phyloP scores from a whole-genome alignment of 2,113 vertebrate species.

The Gracilinanus agilis region DNA sequence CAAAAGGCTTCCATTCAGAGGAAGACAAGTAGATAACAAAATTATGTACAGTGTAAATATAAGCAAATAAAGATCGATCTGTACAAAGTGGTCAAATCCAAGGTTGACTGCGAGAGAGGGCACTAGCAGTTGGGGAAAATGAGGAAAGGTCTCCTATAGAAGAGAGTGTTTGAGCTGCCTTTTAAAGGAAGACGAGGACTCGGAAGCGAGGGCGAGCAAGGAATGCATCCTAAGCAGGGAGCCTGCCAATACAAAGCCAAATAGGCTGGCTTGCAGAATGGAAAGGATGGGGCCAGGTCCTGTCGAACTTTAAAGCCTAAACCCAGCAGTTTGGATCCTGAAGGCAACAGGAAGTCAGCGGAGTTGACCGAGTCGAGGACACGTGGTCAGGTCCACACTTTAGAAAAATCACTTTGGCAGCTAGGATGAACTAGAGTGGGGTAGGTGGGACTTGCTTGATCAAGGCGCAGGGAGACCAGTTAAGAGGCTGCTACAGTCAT shows the following conservation, averaged over 20 bases:
- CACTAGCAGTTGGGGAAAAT: too few relatives aligned
- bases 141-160: too few relatives aligned
- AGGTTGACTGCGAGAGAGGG: neutral
- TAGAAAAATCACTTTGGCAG: constrained; percentile 3
- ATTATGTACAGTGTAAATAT: neutral
- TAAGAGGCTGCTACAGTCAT: neutral
- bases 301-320: neutral
- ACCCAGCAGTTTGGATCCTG: neutral
- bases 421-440: neutral
- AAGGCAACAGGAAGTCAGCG: neutral
- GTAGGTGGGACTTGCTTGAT: neutral
- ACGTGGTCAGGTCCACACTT: constrained; percentile 17
- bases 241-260: neutral
- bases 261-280: neutral
- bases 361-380: neutral
- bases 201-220: too few relatives aligned
- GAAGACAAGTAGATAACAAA: neutral
- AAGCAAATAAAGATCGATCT: neutral
- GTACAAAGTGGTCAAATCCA: neutral
- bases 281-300: neutral
- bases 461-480: neutral
- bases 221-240: too few relatives aligned
- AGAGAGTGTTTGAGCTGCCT: too few relatives aligned
- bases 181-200: too few relatives aligned
- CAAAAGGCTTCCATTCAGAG: neutral